Evolutionary conservation across 2,888 invertebrate genomes (phyloP), one percentile per base, ranked within the genome.

Genomic region (Chloroclystis v-ata): DNA sequence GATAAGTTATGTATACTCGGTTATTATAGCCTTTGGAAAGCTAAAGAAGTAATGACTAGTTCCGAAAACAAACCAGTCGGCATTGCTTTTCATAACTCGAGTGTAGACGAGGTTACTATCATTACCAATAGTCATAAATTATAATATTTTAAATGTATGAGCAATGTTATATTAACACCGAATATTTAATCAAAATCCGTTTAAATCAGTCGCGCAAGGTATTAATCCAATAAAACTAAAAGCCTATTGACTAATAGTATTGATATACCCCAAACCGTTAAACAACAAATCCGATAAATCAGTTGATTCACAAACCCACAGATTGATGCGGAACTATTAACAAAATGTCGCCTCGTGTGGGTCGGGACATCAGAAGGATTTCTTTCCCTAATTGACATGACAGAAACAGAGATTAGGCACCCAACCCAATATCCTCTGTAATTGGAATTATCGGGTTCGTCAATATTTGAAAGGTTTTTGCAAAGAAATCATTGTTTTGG

Each of bases 321-420:
- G 35, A 35, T 20, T 20, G 10, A 10, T 20, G 13, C 6, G 2
- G 14, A 33, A 10, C 35, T 35, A 24, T 35, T 35, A 20, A 24
- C 33, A 20, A 14, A n/a, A 33, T 16, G 16, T 33, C 16, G 16
- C 20, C 7, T 0, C 2, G 1, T n/a, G 20, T 5, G 3, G 20
- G 5, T 5, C 20, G 20, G 20, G 5, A 14, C 35, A 16, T 20
- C 11, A 16, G 26, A 39, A 24, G 10, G 26, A 50, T 45, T 39
- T 39, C 52, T 35, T 35, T 10, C 44, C 32, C 32, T 60, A 61
- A 67, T 63, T 59, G 64, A 65, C 54, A 54, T 60, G 62, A 60
- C 65, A 61, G 58, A 51, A 58, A 54, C 60, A 60, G 60, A 54
- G 47, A 52, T 50, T 47, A 44, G 13, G 35, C 25, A 11, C 47